phyloP scores from a whole-genome alignment of 2,888 invertebrate species.

The Eilema depressum region DNA sequence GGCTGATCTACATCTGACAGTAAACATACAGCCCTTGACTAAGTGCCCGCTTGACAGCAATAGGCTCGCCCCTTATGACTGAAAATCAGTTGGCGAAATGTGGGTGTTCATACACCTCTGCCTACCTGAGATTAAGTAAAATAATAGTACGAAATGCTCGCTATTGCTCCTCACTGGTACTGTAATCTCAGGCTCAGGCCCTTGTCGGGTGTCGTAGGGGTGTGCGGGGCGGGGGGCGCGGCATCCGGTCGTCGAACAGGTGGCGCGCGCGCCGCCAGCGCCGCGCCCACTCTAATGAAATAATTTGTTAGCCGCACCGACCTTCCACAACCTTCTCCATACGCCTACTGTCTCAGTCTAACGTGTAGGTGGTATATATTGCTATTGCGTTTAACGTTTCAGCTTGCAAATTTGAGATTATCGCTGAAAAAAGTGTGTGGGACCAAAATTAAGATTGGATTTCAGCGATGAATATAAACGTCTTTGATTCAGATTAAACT shows the following conservation, averaged over 20 bases:
- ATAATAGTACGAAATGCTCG: not conserved
- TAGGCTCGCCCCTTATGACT: too few species aligned
- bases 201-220: conserved; percentile 35
- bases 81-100: too few species aligned
- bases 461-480: not conserved
- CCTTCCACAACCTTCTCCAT: conserved; percentile 80
- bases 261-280: conserved; percentile 73
- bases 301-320: conserved; percentile 78
- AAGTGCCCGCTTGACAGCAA: too few species aligned
- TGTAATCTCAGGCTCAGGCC: conserved; percentile 56
- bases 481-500: too few species aligned
- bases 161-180: conserved; percentile 45
- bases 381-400: conserved; percentile 38
- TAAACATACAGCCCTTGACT: too few species aligned
- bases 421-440: not conserved
- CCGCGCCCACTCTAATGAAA: conserved; percentile 81
- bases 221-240: conserved; percentile 61
- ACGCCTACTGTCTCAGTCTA: conserved; percentile 53
- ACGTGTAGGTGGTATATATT: conserved; percentile 23
- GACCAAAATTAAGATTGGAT: conserved; percentile 9
- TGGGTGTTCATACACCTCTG: too few species aligned
- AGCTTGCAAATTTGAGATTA: conserved; percentile 13
- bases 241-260: conserved; percentile 83
- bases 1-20: too few species aligned
- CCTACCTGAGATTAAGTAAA: too few species aligned